These are phyloP conservation scores for Sisyra terminalis DNA, from an alignment of 2,888 invertebrate species.

Conservation along the genomic window DNA sequence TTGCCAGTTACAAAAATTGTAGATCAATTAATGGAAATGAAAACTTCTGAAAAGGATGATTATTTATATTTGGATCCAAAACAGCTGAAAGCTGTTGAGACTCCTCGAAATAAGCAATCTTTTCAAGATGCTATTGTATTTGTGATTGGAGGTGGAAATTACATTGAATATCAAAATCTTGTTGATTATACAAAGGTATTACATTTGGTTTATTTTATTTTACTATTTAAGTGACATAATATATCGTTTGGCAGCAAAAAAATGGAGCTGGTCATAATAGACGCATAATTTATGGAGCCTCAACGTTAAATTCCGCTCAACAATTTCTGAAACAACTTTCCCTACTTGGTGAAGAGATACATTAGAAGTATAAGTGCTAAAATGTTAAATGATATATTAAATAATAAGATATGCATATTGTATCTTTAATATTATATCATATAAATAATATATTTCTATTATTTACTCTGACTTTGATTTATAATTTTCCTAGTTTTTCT, in stretches of 20 bases:
- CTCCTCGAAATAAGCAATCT: conserved; percentile 44
- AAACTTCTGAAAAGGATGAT: conserved; percentile 66
- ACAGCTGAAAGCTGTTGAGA: conserved; percentile 58
- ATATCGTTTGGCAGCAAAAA: conserved; percentile 44
- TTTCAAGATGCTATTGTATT: conserved; percentile 85
- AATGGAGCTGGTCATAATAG: conserved; percentile 49
- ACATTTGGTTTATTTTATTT: background rate
- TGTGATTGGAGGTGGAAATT: conserved; percentile 88
- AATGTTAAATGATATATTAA: too few species aligned
- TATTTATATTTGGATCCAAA: conserved; percentile 94
- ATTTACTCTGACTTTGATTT: too few species aligned
- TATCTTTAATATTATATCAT: too few species aligned
- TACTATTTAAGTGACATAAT: background rate
- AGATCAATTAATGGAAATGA: conserved; percentile 74
- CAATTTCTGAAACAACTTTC: conserved; percentile 88
- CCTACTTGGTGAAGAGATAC: conserved; percentile 58
- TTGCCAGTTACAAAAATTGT: conserved; percentile 87
- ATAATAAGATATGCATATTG: too few species aligned
- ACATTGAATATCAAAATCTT: conserved; percentile 98
- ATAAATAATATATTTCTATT: too few species aligned
- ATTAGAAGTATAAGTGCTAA: conserved; percentile 15
- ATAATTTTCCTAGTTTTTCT: too few species aligned
- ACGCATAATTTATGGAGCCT: conserved; percentile 87
- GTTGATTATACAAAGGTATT: conserved; percentile 79
- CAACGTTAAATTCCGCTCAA: conserved; percentile 83